A percentile compares a stretch with the other conserved stretches of the same genome.
Evolutionary conservation across 1,140 invertebrate species (phyloP).

Genomic region (Lasaia peninsularis): DNA sequence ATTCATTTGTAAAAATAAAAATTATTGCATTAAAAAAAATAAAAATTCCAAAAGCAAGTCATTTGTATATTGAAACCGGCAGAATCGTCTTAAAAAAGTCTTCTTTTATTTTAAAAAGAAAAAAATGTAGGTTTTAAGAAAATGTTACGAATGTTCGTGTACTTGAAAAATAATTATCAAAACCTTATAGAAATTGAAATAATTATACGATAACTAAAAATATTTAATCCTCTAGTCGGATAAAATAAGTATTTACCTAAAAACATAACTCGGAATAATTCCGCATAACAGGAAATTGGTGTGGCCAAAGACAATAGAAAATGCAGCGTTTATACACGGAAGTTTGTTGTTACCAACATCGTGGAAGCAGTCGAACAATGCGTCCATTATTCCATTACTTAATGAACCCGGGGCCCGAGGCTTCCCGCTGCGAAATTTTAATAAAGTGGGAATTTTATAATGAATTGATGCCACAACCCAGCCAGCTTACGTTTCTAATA

Average conservation of each 20-base stretch:
- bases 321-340: constrained; percentile 25
- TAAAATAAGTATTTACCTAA: neutral
- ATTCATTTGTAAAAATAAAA: too few relatives aligned
- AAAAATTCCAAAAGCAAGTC: too few relatives aligned
- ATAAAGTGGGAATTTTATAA: constrained; percentile 27
- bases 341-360: constrained; percentile 32
- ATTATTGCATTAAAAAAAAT: too few relatives aligned
- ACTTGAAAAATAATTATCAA: too few relatives aligned
- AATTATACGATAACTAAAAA: too few relatives aligned
- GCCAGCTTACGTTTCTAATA: constrained; percentile 9
- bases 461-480: constrained; percentile 13
- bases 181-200: too few relatives aligned
- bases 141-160: too few relatives aligned
- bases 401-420: constrained; percentile 28
- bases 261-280: constrained; percentile 3
- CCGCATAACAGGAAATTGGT: constrained; percentile 1
- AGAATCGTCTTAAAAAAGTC: too few relatives aligned
- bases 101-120: too few relatives aligned
- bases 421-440: constrained; percentile 33
- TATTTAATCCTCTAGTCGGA: too few relatives aligned
- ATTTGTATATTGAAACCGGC: too few relatives aligned
- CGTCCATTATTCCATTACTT: constrained; percentile 48
- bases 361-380: constrained; percentile 34
- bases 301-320: constrained; percentile 31
- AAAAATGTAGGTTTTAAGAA: too few relatives aligned